Evolutionary conservation across 2,888 invertebrate genomes (phyloP).

Genomic region (Pristionchus japonicus): DNA sequence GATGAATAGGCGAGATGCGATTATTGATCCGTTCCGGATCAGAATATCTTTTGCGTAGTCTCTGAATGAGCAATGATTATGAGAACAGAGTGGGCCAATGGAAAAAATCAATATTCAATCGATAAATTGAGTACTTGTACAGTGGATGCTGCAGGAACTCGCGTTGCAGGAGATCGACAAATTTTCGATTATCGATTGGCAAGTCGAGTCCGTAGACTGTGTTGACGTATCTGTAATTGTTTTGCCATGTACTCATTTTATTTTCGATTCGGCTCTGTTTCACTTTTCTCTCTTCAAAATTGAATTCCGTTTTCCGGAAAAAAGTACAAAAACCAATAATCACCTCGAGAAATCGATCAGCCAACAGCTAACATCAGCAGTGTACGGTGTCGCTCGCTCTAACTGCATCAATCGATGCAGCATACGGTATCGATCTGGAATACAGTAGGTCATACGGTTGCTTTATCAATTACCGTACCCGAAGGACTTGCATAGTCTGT

Average conservation of each 20-base stretch:
- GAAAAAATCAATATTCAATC: no score
- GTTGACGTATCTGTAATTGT: neutral
- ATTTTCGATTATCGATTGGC: neutral
- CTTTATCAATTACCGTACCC: neutral
- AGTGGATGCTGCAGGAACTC: conserved; percentile 41
- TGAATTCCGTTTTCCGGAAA: neutral
- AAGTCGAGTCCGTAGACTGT: conserved; percentile 20
- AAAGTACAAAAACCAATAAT: neutral
- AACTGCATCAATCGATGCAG: neutral
- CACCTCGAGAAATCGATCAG: conserved; percentile 18
- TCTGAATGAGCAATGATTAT: neutral
- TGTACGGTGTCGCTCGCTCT: neutral
- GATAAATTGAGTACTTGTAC: neutral
- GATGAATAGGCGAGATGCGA: neutral
- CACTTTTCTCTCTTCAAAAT: neutral
- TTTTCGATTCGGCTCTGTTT: no score
- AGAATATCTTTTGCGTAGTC: conserved; percentile 17
- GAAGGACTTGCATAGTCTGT: conserved; percentile 16
- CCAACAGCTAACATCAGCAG: neutral
- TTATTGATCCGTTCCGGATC: neutral
- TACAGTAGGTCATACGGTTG: neutral
- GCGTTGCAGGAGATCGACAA: neutral
- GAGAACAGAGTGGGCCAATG: no score
- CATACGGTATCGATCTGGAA: neutral
- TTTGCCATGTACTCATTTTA: no score